Base-by-base conservation (phyloP, 2,113 vertebrate species). In the Stigmatopora nigra region DNA sequence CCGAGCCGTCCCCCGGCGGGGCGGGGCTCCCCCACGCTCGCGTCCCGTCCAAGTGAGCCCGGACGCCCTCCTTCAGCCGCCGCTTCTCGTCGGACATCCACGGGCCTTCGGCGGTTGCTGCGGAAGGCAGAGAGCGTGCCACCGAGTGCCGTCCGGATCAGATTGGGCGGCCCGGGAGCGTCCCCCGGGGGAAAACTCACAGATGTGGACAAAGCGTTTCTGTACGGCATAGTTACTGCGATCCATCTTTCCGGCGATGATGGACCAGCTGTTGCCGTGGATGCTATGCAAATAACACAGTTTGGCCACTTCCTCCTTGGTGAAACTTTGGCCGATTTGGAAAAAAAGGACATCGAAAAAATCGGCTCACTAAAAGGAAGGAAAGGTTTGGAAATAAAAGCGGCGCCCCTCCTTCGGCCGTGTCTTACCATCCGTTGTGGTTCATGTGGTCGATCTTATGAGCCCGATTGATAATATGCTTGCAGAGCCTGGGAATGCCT, bases 221-320 rank as follows among this genome's bases (percentile, higher is more conserved):
- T 89, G 15, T 7, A 91, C 5, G 0, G 89, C 17, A 6, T 22
- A 64, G 0, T 35, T 0, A n/a, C 89, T 91, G 45, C 90, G 87
- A 19, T 64, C 81, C 58, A 83, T 90, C 65, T 82, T 73, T 51
- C 73, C 5, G 3, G 88, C 68, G 47, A 91, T 90, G 6, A 0
- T 56, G 25, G 20, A 78, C 90, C 90, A 91, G 44, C 88, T 35
- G 61, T 82, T 88, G 1, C 90, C 89, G 15, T 90, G 63, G 53
- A 81, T 60, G 5, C 16, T 68, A 5, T 91, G 86, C 0, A 84
- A n/a, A 63, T 79, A 84, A 1, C 31, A 9, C 45, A 91, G 64
- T 1, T 15, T 12, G 0, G 5, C 5, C 0, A 86, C 0, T 70
- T 91, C 90, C 3, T 77, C 66, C 14, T 83, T 44, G 0, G 86